Evolutionary conservation across 2,888 invertebrate genomes (phyloP).

Genomic region (Crocallis elinguaria): DNA sequence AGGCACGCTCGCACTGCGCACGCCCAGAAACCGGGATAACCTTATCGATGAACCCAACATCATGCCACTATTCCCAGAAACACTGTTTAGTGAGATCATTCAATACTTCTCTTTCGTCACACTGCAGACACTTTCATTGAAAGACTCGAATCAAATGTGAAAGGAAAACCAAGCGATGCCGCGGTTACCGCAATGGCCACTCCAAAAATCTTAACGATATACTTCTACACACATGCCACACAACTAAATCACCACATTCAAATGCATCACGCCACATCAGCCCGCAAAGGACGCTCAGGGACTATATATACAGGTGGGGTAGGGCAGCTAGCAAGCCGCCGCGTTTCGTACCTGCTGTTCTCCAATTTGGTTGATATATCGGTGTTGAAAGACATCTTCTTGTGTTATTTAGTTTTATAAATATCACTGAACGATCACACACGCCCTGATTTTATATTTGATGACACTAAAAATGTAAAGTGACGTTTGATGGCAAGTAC

Average conservation of each 20-base stretch:
- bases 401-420: constrained; percentile 77
- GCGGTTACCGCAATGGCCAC: constrained; percentile 31
- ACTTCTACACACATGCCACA: constrained; percentile 22
- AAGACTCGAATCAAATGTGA: constrained; percentile 44
- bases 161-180: constrained; percentile 46
- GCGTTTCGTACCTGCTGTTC: constrained; percentile 80
- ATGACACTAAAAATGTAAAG: constrained; percentile 62
- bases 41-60: constrained; percentile 53
- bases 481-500: constrained; percentile 60
- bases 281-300: constrained; percentile 50
- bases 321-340: constrained; percentile 43
- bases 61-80: constrained; percentile 30
- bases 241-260: constrained; percentile 35
- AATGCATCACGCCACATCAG: constrained; percentile 48
- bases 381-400: constrained; percentile 82
- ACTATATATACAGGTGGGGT: constrained; percentile 45
- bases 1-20: constrained; percentile 53
- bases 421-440: constrained; percentile 81
- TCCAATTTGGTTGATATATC: constrained; percentile 81
- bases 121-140: constrained; percentile 34
- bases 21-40: constrained; percentile 62
- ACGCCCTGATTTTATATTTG: constrained; percentile 67
- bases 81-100: constrained; percentile 22
- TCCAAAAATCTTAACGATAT: constrained; percentile 11
- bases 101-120: constrained; percentile 34